phyloP scores from a whole-genome alignment of 2,797 vertebrate species.

The Enteromius treurensis region DNA sequence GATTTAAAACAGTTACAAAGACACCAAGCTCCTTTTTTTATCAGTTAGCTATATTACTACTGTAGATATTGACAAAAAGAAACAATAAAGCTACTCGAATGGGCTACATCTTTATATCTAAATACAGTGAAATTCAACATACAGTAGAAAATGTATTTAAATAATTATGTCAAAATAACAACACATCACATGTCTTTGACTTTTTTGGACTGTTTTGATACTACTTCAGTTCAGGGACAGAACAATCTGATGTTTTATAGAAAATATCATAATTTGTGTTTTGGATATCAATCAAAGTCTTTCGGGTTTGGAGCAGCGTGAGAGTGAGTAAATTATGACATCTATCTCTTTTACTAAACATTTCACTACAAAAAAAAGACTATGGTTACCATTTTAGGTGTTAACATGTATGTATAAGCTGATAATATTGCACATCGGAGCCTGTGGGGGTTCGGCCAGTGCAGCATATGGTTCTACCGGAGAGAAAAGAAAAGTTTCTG shows the following conservation, averaged over 20 bases:
- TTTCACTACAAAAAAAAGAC: background rate
- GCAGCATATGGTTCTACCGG: background rate
- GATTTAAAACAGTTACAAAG: background rate
- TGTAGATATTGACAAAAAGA: background rate
- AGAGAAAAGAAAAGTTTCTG: slow-evolving; percentile 6
- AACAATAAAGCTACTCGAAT: background rate
- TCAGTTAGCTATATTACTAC: background rate
- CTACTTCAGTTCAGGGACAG: background rate
- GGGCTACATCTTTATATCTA: background rate
- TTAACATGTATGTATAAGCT: background rate
- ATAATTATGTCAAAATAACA: background rate
- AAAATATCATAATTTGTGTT: background rate
- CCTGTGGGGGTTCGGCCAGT: background rate
- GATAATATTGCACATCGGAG: background rate
- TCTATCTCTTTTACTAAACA: background rate
- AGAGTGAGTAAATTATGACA: background rate
- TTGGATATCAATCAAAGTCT: background rate
- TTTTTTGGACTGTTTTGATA: background rate
- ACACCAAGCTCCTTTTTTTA: background rate
- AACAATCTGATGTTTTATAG: background rate
- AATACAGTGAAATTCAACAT: background rate
- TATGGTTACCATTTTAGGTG: background rate
- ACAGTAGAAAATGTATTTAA: background rate
- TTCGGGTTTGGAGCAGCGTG: background rate
- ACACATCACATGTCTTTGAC: background rate